Conservation (phyloP, 2,797 vertebrate genomes). For the Sebastes trivittatus region DNA sequence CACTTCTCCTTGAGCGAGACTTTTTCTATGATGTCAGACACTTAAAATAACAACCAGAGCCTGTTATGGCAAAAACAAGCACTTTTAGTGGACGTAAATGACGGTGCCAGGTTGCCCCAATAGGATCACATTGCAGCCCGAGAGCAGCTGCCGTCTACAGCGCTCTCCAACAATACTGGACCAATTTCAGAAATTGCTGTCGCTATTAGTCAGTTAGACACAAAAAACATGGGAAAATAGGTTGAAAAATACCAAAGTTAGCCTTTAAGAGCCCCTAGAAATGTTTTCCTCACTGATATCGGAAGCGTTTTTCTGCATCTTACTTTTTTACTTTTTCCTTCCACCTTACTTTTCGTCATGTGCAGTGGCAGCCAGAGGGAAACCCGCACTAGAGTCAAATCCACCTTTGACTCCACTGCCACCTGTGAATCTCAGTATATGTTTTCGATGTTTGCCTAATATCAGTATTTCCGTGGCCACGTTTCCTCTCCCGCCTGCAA, state of each 20-base stretch:
- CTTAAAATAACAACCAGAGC: not conserved
- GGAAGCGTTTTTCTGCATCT: constrained; percentile 14
- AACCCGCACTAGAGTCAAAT: not conserved
- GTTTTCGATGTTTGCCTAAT: constrained; percentile 13
- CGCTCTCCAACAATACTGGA: not conserved
- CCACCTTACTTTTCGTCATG: not conserved
- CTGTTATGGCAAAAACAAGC: not conserved
- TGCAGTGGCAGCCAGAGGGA: not conserved
- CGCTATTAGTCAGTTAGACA: not conserved
- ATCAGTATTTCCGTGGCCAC: constrained; percentile 14
- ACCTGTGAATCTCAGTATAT: not conserved
- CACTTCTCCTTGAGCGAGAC: too few relatives aligned
- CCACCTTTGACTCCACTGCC: not conserved
- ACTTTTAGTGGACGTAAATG: not conserved
- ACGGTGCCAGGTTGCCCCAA: not conserved
- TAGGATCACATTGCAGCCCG: not conserved
- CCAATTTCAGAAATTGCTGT: not conserved
- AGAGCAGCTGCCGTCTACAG: not conserved
- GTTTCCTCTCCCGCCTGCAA: constrained; percentile 22
- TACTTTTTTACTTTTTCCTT: not conserved
- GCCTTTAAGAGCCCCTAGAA: not conserved
- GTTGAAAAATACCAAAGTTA: not conserved
- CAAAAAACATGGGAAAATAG: not conserved
- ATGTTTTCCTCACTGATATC: not conserved
- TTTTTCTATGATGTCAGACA: too few relatives aligned